Evolutionary conservation across 2,797 vertebrate species (phyloP).

Genomic region (Anisognathus igniventris): DNA sequence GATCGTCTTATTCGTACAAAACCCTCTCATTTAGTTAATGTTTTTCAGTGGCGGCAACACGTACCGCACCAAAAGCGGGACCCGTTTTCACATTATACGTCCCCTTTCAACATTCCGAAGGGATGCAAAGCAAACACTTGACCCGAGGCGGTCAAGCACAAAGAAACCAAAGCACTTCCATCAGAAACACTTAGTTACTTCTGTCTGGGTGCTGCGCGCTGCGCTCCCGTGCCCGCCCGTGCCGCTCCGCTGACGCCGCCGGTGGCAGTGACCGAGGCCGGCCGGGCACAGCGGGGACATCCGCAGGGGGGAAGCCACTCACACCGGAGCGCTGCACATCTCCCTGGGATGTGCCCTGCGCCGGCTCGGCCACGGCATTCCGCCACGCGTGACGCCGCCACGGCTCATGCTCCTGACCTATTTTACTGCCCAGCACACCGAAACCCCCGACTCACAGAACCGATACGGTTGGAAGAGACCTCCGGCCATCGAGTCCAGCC

Average conservation of each 20-base stretch:
- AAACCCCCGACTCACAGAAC: not conserved
- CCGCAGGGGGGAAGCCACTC: not conserved
- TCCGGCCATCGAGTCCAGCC: not conserved
- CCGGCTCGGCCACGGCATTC: not conserved
- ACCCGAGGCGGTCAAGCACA: not conserved
- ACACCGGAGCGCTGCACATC: fast-evolving
- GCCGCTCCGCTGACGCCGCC: not conserved
- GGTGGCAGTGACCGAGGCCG: not conserved
- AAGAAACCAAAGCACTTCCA: not conserved
- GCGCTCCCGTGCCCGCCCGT: not conserved
- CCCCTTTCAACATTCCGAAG: not conserved
- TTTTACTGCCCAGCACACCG: not conserved
- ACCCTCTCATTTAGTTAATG: fast-evolving
- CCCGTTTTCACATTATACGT: not conserved
- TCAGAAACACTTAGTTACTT: not conserved
- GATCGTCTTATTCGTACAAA: fast-evolving
- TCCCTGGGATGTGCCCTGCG: not conserved
- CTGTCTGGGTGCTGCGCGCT: not conserved
- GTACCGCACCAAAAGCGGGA: not conserved
- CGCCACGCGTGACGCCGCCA: not conserved
- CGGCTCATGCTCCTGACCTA: not conserved
- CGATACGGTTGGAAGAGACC: not conserved
- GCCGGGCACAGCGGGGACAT: not conserved
- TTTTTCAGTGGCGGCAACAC: fast-evolving
- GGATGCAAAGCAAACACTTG: not conserved